phyloP scores from a whole-genome alignment of 2,113 vertebrate genomes.

The Leptobrachium ailaonicum region DNA sequence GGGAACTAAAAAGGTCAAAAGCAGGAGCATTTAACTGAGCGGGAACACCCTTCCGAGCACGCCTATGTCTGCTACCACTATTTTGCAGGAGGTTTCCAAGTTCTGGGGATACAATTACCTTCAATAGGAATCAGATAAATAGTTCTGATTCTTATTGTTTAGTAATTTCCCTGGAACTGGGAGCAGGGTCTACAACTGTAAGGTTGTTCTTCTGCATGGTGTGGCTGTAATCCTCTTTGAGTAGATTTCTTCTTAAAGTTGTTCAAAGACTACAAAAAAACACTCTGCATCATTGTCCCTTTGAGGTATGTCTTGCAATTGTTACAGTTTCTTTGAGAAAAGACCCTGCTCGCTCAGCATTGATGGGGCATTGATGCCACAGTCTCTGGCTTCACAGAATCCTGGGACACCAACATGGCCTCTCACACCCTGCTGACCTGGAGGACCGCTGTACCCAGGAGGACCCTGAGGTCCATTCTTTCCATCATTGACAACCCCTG shows the following conservation, averaged over 20 bases:
- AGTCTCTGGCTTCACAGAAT: conserved; percentile 69
- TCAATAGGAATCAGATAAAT: too few species aligned
- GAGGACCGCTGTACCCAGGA: conserved; percentile 60
- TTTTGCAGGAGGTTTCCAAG: too few species aligned
- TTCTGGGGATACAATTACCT: too few species aligned
- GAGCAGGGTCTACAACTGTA: too few species aligned
- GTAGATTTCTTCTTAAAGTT: not conserved
- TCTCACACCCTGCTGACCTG: conserved; percentile 56
- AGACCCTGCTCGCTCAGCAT: conserved; percentile 68
- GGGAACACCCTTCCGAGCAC: too few species aligned
- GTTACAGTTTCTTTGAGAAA: conserved; percentile 65
- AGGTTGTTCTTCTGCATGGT: too few species aligned
- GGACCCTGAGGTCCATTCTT: conserved; percentile 61
- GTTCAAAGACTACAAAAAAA: not conserved
- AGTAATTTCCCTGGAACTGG: too few species aligned
- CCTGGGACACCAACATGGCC: conserved; percentile 61
- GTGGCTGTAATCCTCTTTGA: too few species aligned
- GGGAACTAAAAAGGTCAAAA: too few species aligned
- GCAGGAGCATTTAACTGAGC: too few species aligned
- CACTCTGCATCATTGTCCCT: not conserved
- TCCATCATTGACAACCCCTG: conserved; percentile 60
- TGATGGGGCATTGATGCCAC: conserved; percentile 62
- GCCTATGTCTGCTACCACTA: too few species aligned
- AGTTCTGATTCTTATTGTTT: too few species aligned
- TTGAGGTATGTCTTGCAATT: not conserved